A percentile compares a stretch with the other conserved stretches of the same genome.
These are phyloP conservation scores for Netelia melanura DNA, from an alignment of 2,888 invertebrate genomes.

Conservation along the genomic window DNA sequence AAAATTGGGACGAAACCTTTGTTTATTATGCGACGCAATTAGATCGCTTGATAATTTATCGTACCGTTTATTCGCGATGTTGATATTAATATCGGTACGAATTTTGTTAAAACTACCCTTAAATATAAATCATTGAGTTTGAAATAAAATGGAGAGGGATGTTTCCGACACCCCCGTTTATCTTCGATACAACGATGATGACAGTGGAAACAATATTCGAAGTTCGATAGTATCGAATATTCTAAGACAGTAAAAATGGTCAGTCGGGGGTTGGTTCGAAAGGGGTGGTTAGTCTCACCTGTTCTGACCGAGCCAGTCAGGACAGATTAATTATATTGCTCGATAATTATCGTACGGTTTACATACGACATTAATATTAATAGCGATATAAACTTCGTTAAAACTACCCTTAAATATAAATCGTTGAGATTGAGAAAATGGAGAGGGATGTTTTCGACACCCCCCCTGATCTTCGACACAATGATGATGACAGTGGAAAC, in stretches of 20 bases:
- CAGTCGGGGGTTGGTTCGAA: neutral
- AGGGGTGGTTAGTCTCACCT: constrained; percentile 76
- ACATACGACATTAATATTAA: no score
- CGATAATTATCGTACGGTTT: no score
- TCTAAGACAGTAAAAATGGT: constrained; percentile 33
- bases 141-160: neutral
- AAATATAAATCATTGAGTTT: no score
- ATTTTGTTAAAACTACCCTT: no score
- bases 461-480: neutral
- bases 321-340: constrained; percentile 71
- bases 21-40: no score
- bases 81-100: no score
- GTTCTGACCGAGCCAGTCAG: constrained; percentile 82
- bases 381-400: no score
- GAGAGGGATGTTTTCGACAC: neutral
- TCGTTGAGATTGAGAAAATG: no score
- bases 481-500: neutral
- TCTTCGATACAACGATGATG: neutral
- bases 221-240: neutral
- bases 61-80: no score
- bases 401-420: no score
- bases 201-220: neutral
- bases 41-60: no score
- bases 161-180: neutral
- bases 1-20: neutral